Conservation (phyloP, 2,888 invertebrate genomes). For the Deroplatys truncata region DNA sequence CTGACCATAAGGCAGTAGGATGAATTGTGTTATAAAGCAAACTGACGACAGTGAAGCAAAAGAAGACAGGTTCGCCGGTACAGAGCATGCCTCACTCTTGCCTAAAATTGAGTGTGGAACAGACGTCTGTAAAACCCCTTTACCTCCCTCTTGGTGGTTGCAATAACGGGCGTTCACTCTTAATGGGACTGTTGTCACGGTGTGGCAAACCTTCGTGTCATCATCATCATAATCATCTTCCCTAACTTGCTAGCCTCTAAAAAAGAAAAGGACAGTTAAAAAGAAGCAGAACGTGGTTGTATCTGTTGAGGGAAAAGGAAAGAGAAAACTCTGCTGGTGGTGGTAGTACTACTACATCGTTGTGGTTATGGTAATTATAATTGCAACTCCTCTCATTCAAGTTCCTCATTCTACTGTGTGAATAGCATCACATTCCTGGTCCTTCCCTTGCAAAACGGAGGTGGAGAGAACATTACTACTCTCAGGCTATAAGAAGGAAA, state of each 20-base stretch:
- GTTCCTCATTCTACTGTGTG: background rate
- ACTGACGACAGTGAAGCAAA: background rate
- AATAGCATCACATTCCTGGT: background rate
- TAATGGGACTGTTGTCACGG: constrained; percentile 2
- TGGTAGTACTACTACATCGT: background rate
- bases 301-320: background rate
- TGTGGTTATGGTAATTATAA: constrained; percentile 10
- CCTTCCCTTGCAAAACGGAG: too few species aligned
- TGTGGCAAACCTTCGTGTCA: background rate
- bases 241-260: constrained; percentile 7
- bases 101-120: background rate
- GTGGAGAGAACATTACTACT: too few species aligned
- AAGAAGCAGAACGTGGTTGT: background rate
- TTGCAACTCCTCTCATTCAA: background rate
- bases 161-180: background rate
- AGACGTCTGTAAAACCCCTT: background rate
- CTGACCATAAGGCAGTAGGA: too few species aligned
- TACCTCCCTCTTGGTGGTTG: constrained; percentile 3
- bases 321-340: background rate
- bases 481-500: too few species aligned
- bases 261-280: background rate
- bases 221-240: background rate
- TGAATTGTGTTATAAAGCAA: too few species aligned
- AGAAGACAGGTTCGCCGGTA: background rate
- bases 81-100: background rate